These are phyloP conservation scores for Phalangium opilio DNA, from an alignment of 2,888 invertebrate species.

Conservation along the genomic window DNA sequence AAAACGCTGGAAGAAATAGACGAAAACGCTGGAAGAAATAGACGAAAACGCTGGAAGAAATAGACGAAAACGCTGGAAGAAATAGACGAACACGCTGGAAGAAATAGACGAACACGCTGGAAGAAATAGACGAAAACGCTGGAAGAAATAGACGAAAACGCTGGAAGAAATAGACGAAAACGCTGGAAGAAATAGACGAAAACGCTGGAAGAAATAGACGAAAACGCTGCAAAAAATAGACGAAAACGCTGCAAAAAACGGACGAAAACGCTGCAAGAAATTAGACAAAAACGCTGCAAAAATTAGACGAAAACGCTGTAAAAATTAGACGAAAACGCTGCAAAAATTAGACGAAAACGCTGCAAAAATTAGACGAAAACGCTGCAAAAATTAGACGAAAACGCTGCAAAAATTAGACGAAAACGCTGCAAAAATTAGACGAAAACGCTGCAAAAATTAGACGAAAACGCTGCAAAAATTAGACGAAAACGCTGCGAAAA, in stretches of 20 bases:
- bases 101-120: slow-evolving; percentile 42
- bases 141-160: no score
- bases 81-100: neutral
- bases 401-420: neutral
- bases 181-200: slow-evolving; percentile 7
- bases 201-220: no score
- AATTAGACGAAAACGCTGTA: neutral
- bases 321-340: neutral
- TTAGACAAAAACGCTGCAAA: neutral
- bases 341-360: neutral
- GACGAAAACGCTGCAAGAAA: slow-evolving; percentile 33
- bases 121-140: slow-evolving; percentile 6
- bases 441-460: slow-evolving; percentile 1
- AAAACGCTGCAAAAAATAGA: neutral
- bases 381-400: neutral
- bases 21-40: slow-evolving; percentile 6
- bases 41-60: no score
- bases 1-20: neutral
- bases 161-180: neutral
- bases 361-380: neutral
- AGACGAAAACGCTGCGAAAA: slow-evolving; percentile 1
- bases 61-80: slow-evolving; percentile 1
- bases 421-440: neutral
- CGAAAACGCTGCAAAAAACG: neutral
- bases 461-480: neutral